Conservation (phyloP, 2,888 invertebrate genomes). For the Athalia rosae region DNA sequence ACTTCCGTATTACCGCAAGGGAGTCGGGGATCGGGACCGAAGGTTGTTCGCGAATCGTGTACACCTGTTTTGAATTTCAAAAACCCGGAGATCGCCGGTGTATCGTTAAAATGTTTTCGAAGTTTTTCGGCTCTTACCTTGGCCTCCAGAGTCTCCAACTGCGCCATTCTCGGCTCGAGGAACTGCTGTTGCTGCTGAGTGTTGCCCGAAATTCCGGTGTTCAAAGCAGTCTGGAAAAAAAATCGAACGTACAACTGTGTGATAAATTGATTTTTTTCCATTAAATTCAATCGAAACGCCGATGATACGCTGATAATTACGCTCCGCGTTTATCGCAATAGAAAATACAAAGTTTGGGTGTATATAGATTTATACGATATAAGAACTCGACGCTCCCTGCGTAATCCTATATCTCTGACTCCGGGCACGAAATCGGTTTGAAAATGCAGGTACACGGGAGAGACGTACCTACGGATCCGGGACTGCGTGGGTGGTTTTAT, state of each 20-base stretch:
- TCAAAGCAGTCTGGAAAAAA: conserved; percentile 66
- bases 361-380: background rate
- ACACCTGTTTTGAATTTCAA: too few relatives aligned
- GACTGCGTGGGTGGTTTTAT: conserved; percentile 40
- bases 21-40: too few relatives aligned
- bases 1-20: too few relatives aligned
- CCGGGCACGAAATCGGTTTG: conserved; percentile 16
- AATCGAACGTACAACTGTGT: background rate
- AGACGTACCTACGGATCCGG: conserved; percentile 34
- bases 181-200: conserved; percentile 57
- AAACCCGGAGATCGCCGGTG: too few relatives aligned
- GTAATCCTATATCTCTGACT: background rate
- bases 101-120: background rate
- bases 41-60: too few relatives aligned
- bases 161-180: conserved; percentile 79
- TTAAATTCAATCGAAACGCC: background rate
- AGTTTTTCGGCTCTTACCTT: conserved; percentile 77
- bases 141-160: conserved; percentile 85
- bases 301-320: background rate
- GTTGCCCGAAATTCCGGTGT: conserved; percentile 59
- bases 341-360: background rate
- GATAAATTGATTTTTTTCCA: background rate
- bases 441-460: conserved; percentile 1
- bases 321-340: background rate
- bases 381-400: background rate